Evolutionary conservation across 2,113 vertebrate genomes (phyloP).

Genomic region (Chascanopsetta lugubris): DNA sequence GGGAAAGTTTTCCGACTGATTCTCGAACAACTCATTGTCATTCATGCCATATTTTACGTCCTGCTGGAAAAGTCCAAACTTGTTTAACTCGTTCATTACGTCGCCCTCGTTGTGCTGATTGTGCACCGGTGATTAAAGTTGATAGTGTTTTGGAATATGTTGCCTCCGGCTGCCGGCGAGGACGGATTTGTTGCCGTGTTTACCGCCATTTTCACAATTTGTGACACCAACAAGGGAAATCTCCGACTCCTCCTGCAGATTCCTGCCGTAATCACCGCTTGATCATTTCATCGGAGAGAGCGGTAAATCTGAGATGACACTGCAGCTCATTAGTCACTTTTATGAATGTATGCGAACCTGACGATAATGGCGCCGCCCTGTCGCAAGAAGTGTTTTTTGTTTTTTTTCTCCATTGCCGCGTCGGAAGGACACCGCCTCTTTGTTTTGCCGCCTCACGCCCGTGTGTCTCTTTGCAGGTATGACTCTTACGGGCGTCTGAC

Average conservation of each 20-base stretch:
- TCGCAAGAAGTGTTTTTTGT: no score
- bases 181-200: constrained; percentile 38
- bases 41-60: background rate
- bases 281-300: constrained; percentile 11
- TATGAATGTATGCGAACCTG: constrained; percentile 34
- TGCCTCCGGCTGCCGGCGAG: constrained; percentile 16
- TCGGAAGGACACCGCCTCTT: constrained; percentile 21
- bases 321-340: constrained; percentile 35
- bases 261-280: constrained; percentile 18
- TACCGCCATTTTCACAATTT: constrained; percentile 39
- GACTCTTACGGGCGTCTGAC: constrained; percentile 95
- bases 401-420: no score
- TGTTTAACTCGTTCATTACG: constrained; percentile 20
- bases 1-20: no score
- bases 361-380: constrained; percentile 14
- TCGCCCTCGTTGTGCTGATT: constrained; percentile 17
- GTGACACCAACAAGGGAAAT: constrained; percentile 29
- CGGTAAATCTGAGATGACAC: constrained; percentile 22
- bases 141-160: constrained; percentile 38
- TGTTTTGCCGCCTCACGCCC: constrained; percentile 29
- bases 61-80: constrained; percentile 17
- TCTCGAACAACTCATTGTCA: no score
- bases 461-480: constrained; percentile 81
- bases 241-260: constrained; percentile 1
- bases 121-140: constrained; percentile 35